phyloP scores from a whole-genome alignment of 1,140 invertebrate species.

The Rhyacophila brunnea region DNA sequence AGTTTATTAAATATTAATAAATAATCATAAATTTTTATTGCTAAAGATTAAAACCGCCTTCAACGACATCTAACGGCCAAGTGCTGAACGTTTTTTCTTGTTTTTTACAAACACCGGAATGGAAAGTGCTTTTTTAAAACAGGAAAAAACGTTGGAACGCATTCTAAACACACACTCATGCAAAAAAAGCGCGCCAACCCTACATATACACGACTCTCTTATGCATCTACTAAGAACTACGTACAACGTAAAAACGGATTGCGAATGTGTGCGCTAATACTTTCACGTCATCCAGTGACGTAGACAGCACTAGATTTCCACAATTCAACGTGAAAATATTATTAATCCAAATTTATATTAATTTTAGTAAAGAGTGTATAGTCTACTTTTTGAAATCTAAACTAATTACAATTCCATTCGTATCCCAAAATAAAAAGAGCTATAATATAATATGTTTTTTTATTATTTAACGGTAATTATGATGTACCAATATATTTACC shows the following conservation, averaged over 20 bases:
- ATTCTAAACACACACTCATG: constrained; percentile 9
- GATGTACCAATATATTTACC: no score
- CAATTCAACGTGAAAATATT: no score
- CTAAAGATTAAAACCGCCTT: background rate
- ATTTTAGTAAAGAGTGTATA: no score
- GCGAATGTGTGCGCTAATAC: constrained; percentile 5
- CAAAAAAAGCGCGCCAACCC: background rate
- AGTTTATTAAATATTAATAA: no score
- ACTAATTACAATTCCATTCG: no score
- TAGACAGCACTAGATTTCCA: background rate
- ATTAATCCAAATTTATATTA: no score
- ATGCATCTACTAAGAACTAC: no score
- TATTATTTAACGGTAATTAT: no score
- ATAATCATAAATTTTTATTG: constrained; percentile 6
- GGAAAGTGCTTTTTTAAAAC: constrained; percentile 36
- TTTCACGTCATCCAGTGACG: constrained; percentile 2
- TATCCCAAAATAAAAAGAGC: no score
- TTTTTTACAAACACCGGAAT: constrained; percentile 31
- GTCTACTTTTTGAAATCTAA: no score
- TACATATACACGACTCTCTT: background rate
- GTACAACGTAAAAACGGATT: background rate
- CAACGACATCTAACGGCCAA: constrained; percentile 29
- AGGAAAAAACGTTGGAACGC: constrained; percentile 28
- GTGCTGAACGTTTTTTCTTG: constrained; percentile 31
- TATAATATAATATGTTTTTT: no score